Conservation (phyloP, 2,797 vertebrate genomes). For the Acanthurus tractus region DNA sequence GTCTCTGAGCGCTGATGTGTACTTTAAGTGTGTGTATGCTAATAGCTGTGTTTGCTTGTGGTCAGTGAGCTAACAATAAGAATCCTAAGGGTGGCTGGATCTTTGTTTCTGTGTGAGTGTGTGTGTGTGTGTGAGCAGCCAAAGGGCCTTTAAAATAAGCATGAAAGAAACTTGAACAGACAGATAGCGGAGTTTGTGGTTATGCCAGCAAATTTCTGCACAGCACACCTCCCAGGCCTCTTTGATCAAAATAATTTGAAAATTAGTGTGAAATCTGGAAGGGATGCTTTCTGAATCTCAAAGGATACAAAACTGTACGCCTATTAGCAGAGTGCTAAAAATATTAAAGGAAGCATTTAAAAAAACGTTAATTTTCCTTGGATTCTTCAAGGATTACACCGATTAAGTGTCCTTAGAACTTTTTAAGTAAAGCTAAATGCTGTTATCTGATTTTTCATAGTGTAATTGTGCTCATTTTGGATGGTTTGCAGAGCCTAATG, state of each 20-base stretch:
- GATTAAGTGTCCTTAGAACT: conserved; percentile 2
- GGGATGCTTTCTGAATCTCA: conserved; percentile 19
- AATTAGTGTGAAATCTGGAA: conserved; percentile 21
- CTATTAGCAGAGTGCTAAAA: conserved; percentile 6
- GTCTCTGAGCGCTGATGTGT: neutral
- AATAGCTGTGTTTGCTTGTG: neutral
- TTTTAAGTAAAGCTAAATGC: conserved; percentile 32
- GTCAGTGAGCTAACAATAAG: neutral
- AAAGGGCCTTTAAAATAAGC: conserved; percentile 12
- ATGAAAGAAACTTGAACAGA: conserved; percentile 28
- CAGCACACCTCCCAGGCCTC: conserved; percentile 10
- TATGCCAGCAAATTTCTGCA: conserved; percentile 20
- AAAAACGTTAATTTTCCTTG: neutral
- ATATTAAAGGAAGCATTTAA: conserved; percentile 8
- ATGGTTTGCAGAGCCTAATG: conserved; percentile 27
- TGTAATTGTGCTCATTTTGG: conserved; percentile 33
- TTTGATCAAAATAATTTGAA: conserved; percentile 27
- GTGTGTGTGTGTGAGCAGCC: neutral
- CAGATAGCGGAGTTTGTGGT: conserved; percentile 38
- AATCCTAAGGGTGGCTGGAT: neutral
- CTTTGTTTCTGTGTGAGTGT: neutral
- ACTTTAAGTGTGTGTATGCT: neutral
- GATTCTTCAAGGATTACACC: conserved; percentile 12
- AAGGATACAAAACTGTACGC: conserved; percentile 12
- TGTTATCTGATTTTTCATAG: conserved; percentile 17